These are phyloP conservation scores for Drosophila mojavensis DNA, from an alignment of 1,140 invertebrate genomes.

Conservation along the genomic window DNA sequence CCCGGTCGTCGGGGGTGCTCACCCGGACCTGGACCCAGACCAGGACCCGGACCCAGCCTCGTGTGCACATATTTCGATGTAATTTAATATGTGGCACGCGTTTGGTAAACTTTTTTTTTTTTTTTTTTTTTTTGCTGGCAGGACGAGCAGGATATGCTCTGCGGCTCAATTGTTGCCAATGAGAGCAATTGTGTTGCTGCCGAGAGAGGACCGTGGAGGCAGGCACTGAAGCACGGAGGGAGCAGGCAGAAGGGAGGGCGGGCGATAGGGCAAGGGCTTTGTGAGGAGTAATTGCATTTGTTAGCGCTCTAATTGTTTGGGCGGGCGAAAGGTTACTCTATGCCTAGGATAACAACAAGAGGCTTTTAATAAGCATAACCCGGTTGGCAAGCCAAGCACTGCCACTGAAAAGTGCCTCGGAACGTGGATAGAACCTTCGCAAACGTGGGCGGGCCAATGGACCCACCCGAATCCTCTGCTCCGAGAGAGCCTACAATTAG, in stretches of 20 bases:
- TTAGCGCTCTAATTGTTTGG: conserved; percentile 80
- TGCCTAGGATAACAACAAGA: conserved; percentile 75
- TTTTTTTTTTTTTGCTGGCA: conserved; percentile 37
- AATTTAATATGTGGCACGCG: conserved; percentile 82
- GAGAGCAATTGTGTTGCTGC: conserved; percentile 70
- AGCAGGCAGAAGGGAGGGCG: conserved; percentile 22
- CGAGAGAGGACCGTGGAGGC: not conserved
- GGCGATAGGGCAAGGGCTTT: conserved; percentile 22
- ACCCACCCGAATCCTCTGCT: conserved; percentile 6
- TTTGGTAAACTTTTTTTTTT: conserved; percentile 63
- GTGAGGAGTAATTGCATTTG: conserved; percentile 72
- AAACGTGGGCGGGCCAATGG: conserved; percentile 23
- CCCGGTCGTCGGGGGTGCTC: not conserved
- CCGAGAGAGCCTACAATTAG: conserved; percentile 41
- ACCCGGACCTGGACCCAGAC: too few relatives aligned
- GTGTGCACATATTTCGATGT: conserved; percentile 77
- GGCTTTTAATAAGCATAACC: conserved; percentile 71
- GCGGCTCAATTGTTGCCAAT: conserved; percentile 77
- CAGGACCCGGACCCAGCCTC: conserved; percentile 31
- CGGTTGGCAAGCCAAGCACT: not conserved
- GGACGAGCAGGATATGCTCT: conserved; percentile 43
- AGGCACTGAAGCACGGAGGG: conserved; percentile 20
- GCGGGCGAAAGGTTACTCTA: conserved; percentile 66
- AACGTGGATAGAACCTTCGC: conserved; percentile 27
- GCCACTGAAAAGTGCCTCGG: conserved; percentile 47